These are phyloP conservation scores for Caradrina clavipalpis DNA, from an alignment of 2,888 invertebrate species.

Conservation along the genomic window DNA sequence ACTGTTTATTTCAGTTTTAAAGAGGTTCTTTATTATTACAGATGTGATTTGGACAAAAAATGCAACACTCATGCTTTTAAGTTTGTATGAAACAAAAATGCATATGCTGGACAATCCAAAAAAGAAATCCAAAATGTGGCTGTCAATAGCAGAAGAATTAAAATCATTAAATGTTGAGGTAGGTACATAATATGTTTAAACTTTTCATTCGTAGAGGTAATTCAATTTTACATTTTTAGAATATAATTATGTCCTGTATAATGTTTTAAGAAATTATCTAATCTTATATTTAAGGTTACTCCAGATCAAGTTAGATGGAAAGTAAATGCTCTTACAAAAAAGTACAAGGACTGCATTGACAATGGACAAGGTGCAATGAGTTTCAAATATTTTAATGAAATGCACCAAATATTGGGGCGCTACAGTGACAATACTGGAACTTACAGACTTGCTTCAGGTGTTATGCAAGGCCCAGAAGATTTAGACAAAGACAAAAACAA, in stretches of 20 bases:
- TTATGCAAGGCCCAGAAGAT: constrained; percentile 70
- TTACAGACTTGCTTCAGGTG: constrained; percentile 79
- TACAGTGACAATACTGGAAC: constrained; percentile 73
- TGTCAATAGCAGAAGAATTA: constrained; percentile 80
- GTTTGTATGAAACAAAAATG: constrained; percentile 81
- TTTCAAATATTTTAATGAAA: constrained; percentile 83
- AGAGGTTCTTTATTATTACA: constrained; percentile 51
- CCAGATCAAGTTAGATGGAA: constrained; percentile 84
- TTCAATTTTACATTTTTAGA: no score
- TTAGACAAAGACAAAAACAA: constrained; percentile 70
- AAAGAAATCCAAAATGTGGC: constrained; percentile 84
- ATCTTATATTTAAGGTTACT: constrained; percentile 71
- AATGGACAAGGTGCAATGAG: constrained; percentile 75
- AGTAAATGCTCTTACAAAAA: constrained; percentile 83
- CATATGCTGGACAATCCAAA: constrained; percentile 82
- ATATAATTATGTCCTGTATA: background rate
- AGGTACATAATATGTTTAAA: constrained; percentile 10
- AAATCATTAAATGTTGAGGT: constrained; percentile 79
- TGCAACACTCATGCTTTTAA: constrained; percentile 78
- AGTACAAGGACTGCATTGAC: constrained; percentile 81
- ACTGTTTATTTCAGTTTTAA: background rate
- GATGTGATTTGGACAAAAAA: constrained; percentile 82
- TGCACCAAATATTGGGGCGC: constrained; percentile 81
- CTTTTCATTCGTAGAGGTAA: no score
- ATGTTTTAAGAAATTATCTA: background rate